A percentile compares a stretch with the other conserved stretches of the same genome.
phyloP scores from a whole-genome alignment of 2,888 invertebrate species.

The Melipona beecheii region DNA sequence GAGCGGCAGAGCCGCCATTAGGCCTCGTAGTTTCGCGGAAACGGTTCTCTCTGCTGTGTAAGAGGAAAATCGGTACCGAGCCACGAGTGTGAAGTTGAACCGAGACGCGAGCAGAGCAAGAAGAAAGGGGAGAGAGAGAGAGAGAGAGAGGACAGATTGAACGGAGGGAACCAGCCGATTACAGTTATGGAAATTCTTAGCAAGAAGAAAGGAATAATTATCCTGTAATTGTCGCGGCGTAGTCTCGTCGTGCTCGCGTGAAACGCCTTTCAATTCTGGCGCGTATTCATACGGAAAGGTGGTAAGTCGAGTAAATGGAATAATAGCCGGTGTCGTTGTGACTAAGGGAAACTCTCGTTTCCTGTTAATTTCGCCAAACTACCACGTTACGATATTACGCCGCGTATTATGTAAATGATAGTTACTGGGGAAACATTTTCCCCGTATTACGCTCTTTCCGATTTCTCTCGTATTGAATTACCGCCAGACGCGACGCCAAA shows the following conservation, averaged over 20 bases:
- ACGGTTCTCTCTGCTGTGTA: constrained; percentile 45
- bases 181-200: constrained; percentile 58
- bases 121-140: not conserved
- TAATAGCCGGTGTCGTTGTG: constrained; percentile 34
- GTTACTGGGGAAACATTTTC: not conserved
- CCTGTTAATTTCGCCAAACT: constrained; percentile 42
- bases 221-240: constrained; percentile 58
- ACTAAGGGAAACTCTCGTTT: constrained; percentile 28
- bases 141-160: constrained; percentile 12
- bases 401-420: constrained; percentile 31
- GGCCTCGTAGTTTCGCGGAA: constrained; percentile 49
- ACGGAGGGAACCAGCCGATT: constrained; percentile 15
- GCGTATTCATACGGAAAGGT: constrained; percentile 28
- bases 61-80: constrained; percentile 41
- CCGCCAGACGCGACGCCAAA: not conserved
- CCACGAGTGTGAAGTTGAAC: constrained; percentile 23
- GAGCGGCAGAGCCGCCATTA: constrained; percentile 54
- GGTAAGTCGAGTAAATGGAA: constrained; percentile 37
- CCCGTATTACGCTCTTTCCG: not conserved
- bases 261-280: constrained; percentile 26
- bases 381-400: constrained; percentile 29
- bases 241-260: constrained; percentile 8
- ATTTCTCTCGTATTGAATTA: not conserved
- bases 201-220: constrained; percentile 65
- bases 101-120: not conserved